phyloP scores from a whole-genome alignment of 2,888 invertebrate species.

The Lasius fuliginosus region DNA sequence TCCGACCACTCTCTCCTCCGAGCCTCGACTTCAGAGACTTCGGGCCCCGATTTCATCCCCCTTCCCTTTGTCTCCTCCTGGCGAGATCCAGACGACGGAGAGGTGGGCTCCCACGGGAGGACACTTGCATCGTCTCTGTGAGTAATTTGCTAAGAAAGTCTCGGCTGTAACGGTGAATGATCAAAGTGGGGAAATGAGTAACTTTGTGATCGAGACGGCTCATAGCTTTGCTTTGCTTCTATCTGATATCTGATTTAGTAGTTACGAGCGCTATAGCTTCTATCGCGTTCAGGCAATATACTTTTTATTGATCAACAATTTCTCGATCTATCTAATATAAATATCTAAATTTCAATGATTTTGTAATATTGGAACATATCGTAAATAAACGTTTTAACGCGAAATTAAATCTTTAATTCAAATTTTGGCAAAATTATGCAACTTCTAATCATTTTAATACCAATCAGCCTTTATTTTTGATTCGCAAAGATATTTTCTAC shows the following conservation, averaged over 20 bases:
- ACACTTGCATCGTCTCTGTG: slow-evolving; percentile 44
- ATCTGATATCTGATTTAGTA: neutral
- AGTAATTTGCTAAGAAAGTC: slow-evolving; percentile 64
- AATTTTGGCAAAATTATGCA: neutral
- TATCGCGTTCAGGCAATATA: neutral
- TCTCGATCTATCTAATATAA: neutral
- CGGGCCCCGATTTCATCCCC: slow-evolving; percentile 23
- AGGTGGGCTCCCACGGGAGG: slow-evolving; percentile 21
- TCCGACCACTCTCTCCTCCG: neutral
- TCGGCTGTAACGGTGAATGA: slow-evolving; percentile 54
- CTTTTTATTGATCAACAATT: neutral
- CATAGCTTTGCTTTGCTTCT: neutral
- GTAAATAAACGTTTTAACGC: neutral
- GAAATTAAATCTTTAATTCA: neutral
- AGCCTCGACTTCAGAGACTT: neutral
- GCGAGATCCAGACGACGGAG: neutral
- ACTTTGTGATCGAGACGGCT: slow-evolving; percentile 44
- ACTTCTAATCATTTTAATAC: neutral
- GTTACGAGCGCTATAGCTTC: neutral
- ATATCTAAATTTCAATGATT: neutral
- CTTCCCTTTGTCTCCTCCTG: neutral
- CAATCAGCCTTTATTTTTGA: neutral
- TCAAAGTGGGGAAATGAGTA: slow-evolving; percentile 61
- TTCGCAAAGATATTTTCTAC: neutral
- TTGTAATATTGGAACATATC: neutral